These are phyloP conservation scores for Spongia lamella DNA, from an alignment of 37 sponge, comb jelly and placozoan species.

Conservation along the genomic window DNA sequence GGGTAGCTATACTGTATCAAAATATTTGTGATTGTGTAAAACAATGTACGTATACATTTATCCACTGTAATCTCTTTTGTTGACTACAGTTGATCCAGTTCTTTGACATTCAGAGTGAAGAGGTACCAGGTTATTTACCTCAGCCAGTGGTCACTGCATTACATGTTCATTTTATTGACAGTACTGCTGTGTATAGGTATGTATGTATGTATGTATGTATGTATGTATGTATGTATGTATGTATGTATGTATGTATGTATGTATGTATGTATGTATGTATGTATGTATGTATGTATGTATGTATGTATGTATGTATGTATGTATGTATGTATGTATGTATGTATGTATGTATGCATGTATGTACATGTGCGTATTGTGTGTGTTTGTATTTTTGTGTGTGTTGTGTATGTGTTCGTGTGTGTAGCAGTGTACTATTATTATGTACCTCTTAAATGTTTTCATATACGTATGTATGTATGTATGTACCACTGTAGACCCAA, in stretches of 20 bases:
- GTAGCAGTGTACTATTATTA: not conserved
- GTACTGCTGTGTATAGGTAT: slow-evolving; percentile 72
- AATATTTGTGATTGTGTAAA: too few species aligned
- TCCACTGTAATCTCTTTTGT: too few species aligned
- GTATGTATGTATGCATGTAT: not conserved
- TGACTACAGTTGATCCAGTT: slow-evolving; percentile 21
- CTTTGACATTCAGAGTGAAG: slow-evolving; percentile 25
- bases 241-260: slow-evolving; percentile 2
- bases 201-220: not conserved
- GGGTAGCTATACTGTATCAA: too few species aligned
- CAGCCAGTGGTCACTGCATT: slow-evolving; percentile 59
- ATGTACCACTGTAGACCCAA: too few species aligned
- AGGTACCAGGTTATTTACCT: slow-evolving; percentile 29
- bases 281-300: not conserved
- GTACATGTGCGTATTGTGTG: not conserved
- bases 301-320: slow-evolving; percentile 16
- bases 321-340: slow-evolving; percentile 20
- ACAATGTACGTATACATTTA: too few species aligned
- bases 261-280: slow-evolving; percentile 15
- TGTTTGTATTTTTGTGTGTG: not conserved
- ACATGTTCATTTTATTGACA: slow-evolving; percentile 58
- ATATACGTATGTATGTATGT: not conserved
- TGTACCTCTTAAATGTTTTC: not conserved
- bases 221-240: slow-evolving; percentile 3
- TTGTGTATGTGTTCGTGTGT: slow-evolving; percentile 7